Evolutionary conservation across 2,888 invertebrate species (phyloP), one percentile per base, ranked within the genome.

Genomic region (Drosophila anomelani): DNA sequence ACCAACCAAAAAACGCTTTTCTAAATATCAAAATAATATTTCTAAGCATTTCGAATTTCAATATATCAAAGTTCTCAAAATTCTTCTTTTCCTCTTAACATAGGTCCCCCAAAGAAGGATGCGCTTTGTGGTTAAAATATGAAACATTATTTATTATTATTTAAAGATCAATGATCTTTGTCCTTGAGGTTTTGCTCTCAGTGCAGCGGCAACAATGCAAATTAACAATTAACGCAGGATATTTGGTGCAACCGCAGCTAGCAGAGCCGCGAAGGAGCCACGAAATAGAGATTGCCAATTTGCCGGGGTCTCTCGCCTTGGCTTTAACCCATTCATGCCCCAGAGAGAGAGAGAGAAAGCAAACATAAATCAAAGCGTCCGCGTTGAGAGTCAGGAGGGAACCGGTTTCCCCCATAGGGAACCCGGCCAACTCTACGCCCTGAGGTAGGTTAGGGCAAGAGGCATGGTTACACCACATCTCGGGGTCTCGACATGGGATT

Each of bases 171-270:
- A 20, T 15, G 20, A 36, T 15, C 51, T 34, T 20, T 32, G 32
- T 7, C 12, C 12, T 17, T 13, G 17, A 44, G 17, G 6, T 46
- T 51, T 51, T 20, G 34, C 23, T 20, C 7, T 15, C 74, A 70
- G 64, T 73, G 73, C 47, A 58, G 58, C 47, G 53, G 58, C 68
- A 57, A 56, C 66, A 69, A 58, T 41, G 55, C 43, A 76, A 76
- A 76, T 76, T 56, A 47, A 58, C 67, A 76, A 76, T 73, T 76
- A 72, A 63, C 62, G 61, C 62, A 63, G 76, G 56, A 76, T 67
- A 76, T 76, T 64, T 69, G 76, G 76, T 64, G 53, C 64, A 76
- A 76, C 75, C 76, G 67, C 76, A 76, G 54, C 51, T 36, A 36
- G 41, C 41, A 26, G 53, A 46, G 54, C 47, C 49, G 44, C 60